Base-by-base conservation (phyloP, 1,140 invertebrate species). In the Streblospio benedicti region DNA sequence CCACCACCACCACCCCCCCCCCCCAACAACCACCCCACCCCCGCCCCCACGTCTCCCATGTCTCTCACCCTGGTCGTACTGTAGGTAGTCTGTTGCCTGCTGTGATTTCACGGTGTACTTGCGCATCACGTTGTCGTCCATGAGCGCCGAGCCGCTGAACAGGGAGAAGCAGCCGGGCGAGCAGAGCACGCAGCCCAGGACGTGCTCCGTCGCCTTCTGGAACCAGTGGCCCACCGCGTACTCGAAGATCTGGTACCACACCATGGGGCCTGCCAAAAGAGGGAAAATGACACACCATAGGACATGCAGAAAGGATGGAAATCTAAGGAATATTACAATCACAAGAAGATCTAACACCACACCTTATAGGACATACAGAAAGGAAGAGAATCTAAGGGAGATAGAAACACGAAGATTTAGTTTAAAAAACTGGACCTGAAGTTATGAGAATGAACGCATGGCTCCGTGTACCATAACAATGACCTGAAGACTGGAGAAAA, bases 241-340 rank as follows among this genome's bases (percentile, higher is more conserved):
- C 54, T 77, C 75, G 56, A 77, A 77, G 44, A 71, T 65, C 60
- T 77, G 75, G 43, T 73, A 77, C 74, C 74, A 77, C 3, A 75
- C 57, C 51, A 77, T 69, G 1, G 74, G 74, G 35, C 75, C 75
- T 74, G 90, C 9, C 4, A 52, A 25, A 31, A 5, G 18, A 6
- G 25, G n/a, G n/a, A n/a, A n/a, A n/a, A n/a, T n/a, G n/a, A n/a
- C n/a, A n/a, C n/a, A n/a, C n/a, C n/a, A n/a, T n/a, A n/a, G n/a
- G n/a, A n/a, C n/a, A n/a, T n/a, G n/a, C n/a, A n/a, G n/a, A n/a
- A n/a, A n/a, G n/a, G n/a, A n/a, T n/a, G n/a, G n/a, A n/a, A n/a
- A n/a, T n/a, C n/a, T n/a, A n/a, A n/a, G n/a, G n/a, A n/a, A n/a
- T n/a, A n/a, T n/a, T n/a, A n/a, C n/a, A n/a, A n/a, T n/a, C n/a